A percentile compares a stretch with the other conserved stretches of the same genome.
phyloP scores from a whole-genome alignment of 30 jellyfish, hydroid and myxozoan species.

The Aurelia aurita region DNA sequence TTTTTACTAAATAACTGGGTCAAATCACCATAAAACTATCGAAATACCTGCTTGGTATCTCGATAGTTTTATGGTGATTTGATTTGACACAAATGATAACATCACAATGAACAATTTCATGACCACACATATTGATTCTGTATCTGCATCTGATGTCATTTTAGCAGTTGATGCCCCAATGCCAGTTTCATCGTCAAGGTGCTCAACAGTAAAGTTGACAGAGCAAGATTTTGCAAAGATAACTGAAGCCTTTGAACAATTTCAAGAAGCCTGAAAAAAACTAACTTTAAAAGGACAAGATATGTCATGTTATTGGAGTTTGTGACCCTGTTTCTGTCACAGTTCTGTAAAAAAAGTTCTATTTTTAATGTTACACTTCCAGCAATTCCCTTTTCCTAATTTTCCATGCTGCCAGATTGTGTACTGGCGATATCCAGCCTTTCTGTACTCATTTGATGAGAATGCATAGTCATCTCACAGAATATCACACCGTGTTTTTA shows the following conservation, averaged over 20 bases:
- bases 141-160: constrained; percentile 45
- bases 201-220: constrained; percentile 73
- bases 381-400: constrained; percentile 17
- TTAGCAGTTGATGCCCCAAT: constrained; percentile 11
- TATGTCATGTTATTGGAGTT: background rate
- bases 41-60: too few species aligned
- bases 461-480: constrained; percentile 27
- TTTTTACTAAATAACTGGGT: too few species aligned
- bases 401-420: constrained; percentile 13
- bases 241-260: background rate
- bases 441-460: constrained; percentile 25
- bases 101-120: constrained; percentile 39
- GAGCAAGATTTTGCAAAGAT: constrained; percentile 50
- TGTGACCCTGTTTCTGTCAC: background rate
- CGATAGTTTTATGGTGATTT: too few species aligned
- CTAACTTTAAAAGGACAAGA: background rate
- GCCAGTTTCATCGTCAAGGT: constrained; percentile 61
- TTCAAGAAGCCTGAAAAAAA: constrained; percentile 17
- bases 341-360: background rate
- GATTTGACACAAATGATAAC: constrained; percentile 3
- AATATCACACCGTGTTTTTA: constrained; percentile 23
- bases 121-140: constrained; percentile 30
- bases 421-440: constrained; percentile 32
- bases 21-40: too few species aligned
- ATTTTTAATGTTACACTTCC: background rate